These are phyloP conservation scores for Drosophila parthenogenetica DNA, from an alignment of 2,888 invertebrate species.

Conservation along the genomic window DNA sequence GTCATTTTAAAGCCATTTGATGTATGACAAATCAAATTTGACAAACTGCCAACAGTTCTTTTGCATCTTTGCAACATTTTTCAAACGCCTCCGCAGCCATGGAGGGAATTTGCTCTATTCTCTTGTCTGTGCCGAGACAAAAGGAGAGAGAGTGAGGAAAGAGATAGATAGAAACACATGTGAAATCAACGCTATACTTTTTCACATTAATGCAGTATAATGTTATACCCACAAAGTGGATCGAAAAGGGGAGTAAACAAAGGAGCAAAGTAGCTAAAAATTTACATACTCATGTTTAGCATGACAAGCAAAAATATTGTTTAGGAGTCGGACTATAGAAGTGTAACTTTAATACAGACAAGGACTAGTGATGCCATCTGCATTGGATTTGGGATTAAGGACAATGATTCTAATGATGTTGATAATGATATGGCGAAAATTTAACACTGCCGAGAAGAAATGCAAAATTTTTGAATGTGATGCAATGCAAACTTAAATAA, in stretches of 20 bases:
- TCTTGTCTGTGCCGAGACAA: slow-evolving; percentile 7
- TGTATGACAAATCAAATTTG: slow-evolving; percentile 81
- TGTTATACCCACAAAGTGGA: slow-evolving; percentile 30
- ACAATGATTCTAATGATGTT: slow-evolving; percentile 41
- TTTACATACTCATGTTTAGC: slow-evolving; percentile 78
- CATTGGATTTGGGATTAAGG: slow-evolving; percentile 25
- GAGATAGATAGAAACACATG: slow-evolving; percentile 43
- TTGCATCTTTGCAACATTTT: slow-evolving; percentile 79
- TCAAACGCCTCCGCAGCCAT: slow-evolving; percentile 51
- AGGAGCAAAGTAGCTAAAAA: slow-evolving; percentile 39
- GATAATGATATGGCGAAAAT: slow-evolving; percentile 61
- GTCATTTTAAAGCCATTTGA: slow-evolving; percentile 80
- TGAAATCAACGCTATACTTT: slow-evolving; percentile 74
- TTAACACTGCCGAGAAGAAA: slow-evolving; percentile 6
- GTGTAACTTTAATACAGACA: slow-evolving; percentile 31
- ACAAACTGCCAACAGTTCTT: slow-evolving; percentile 81
- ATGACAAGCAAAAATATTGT: slow-evolving; percentile 69
- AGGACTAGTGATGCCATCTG: slow-evolving; percentile 8
- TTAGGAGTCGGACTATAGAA: neutral
- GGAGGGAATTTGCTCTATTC: slow-evolving; percentile 10
- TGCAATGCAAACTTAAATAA: slow-evolving; percentile 45
- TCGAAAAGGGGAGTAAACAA: neutral
- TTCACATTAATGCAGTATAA: slow-evolving; percentile 71
- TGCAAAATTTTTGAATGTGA: slow-evolving; percentile 10
- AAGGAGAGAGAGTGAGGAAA: neutral